These are phyloP conservation scores for Sturmia bella DNA, from an alignment of 2,888 invertebrate genomes.

Conservation along the genomic window DNA sequence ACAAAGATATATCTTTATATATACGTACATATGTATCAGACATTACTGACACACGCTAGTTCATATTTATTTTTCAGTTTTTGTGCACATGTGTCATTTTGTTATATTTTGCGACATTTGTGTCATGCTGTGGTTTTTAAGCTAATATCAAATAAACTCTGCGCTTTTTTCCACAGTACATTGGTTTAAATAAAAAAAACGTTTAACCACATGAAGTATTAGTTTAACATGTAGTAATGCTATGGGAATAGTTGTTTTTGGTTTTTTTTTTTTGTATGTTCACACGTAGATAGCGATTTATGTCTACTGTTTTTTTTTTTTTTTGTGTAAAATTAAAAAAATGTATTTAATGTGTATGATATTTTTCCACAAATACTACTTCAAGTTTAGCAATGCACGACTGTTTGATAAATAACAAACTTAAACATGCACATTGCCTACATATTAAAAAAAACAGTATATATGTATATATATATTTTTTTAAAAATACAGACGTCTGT, in stretches of 20 bases:
- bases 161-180: slow-evolving; percentile 6
- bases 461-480: not conserved
- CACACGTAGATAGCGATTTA: slow-evolving; percentile 24
- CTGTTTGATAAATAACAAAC: not conserved
- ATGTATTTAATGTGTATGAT: not conserved
- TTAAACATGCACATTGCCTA: not conserved
- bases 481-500: too few species aligned
- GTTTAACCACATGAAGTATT: slow-evolving; percentile 43
- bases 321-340: slow-evolving; percentile 2
- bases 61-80: slow-evolving; percentile 14
- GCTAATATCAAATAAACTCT: slow-evolving; percentile 62
- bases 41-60: not conserved
- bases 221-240: slow-evolving; percentile 8
- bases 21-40: not conserved
- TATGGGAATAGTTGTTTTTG: slow-evolving; percentile 27
- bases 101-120: slow-evolving; percentile 63
- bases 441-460: not conserved
- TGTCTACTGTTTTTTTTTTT: not conserved
- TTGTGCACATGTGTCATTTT: slow-evolving; percentile 63
- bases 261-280: not conserved
- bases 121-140: slow-evolving; percentile 69
- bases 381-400: not conserved
- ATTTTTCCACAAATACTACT: not conserved
- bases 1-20: not conserved
- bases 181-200: slow-evolving; percentile 3